Base-by-base conservation (phyloP, 2,797 vertebrate genomes). In the Fringilla coelebs region DNA sequence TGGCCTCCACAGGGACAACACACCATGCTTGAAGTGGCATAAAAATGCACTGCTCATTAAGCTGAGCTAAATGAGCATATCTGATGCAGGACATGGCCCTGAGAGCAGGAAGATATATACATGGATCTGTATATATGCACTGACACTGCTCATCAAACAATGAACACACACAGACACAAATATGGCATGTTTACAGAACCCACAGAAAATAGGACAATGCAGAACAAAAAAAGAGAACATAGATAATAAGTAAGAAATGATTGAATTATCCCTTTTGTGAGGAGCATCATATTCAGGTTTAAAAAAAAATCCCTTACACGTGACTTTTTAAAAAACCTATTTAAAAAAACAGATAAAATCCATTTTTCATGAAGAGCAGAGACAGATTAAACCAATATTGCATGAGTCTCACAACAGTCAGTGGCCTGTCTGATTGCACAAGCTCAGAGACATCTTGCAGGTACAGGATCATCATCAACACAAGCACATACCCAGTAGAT, bases 21-120 rank as follows among this genome's bases (percentile, higher is more conserved):
- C 76, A 91, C 83, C 68, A 67, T 85, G 93, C 80, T 84, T 87
- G 93, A 93, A 93, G 90, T 93, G 77, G 81, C 57, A 87, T 57
- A 89, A 72, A 86, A 54, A 92, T 40, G 58, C 48, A 94, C 51
- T 89, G 88, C 96, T 97, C 93, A 94, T 89, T 94, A 92, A 89
- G 67, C 90, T 93, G 86, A 72, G 60, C 87, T 88, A 94, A 68
- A 51, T 95, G 92, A 92, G 84, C 57, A 66, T 49, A 78, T 60
- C 90, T 92, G 91, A 96, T 80, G 80, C 93, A 96, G 76, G 82
- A 84, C 73, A 82, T 34, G 54, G 83, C 89, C 88, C 93, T 38
- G 49, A 74, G 89, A 96, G 95, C 76, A 85, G 92, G 68, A 91
- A 72, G 81, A 94, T 89, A 92, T 74, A 90, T 67, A 93, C 74